Base-by-base conservation (phyloP, 2,113 vertebrate species). In the Lampris megalopsis region DNA sequence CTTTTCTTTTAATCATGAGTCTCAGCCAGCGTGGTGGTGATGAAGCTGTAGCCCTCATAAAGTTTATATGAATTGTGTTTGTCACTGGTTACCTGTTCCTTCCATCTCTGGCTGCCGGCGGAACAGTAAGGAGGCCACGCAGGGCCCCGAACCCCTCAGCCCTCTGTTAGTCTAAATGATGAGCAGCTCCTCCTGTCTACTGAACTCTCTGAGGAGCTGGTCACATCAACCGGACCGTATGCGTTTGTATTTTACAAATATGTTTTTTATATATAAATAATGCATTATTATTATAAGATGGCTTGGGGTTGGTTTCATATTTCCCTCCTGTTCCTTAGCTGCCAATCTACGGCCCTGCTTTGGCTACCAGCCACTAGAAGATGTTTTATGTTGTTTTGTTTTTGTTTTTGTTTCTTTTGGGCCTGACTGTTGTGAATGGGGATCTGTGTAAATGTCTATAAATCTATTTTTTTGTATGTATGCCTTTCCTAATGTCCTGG, bases 401-500 rank as follows among this genome's bases (percentile, higher is more conserved):
- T 24, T 35, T 60, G 36, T 48, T 45, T 24, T 24, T 24, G 24
- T 24, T 24, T 24, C 24, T 24, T 24, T 24, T 6, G 7, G 2
- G 61, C 37, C 6, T 43, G n/a, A 57, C 54, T 38, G 37, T 60
- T 81, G 79, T 79, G 63, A 68, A 65, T 24, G 38, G 72, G 65
- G 77, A 37, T 73, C 47, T 86, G 61, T 92, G 78, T 93, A 92
- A 90, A 92, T 92, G 86, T 92, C 81, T 89, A 87, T 88, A 92
- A 88, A 91, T 91, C 84, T 91, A 89, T 90, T 91, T 80, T 60
- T 91, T 94, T 92, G 90, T 94, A 94, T 93, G 92, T 94, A 93
- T 80, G 81, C 90, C 86, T 94, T 93, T 93, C 87, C 81, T 92
- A 80, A 86, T 89, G 86, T 90, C 77, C 73, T 86, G 88, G 83